Evolutionary conservation across 1,140 invertebrate species (phyloP).

Genomic region (Drosophila nannoptera): DNA sequence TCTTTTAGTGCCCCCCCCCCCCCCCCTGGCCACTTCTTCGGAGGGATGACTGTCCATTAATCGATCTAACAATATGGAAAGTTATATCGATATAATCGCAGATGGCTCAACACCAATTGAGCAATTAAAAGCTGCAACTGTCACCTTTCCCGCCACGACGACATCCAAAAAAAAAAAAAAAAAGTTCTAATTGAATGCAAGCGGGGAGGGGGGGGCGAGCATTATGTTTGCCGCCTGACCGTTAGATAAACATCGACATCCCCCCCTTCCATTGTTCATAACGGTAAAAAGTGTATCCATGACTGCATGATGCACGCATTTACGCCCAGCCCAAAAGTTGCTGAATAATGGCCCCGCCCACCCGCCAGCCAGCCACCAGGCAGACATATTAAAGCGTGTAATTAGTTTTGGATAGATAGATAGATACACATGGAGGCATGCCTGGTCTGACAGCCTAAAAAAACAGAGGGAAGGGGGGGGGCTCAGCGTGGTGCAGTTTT

Average conservation of each 20-base stretch:
- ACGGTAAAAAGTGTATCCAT: conserved; percentile 46
- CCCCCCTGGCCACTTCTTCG: not conserved
- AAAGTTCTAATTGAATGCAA: conserved; percentile 38
- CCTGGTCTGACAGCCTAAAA: too few relatives aligned
- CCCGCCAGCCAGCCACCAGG: conserved; percentile 12
- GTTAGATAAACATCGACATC: conserved; percentile 31
- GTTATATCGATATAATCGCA: conserved; percentile 34
- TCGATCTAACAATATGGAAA: conserved; percentile 46
- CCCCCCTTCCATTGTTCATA: conserved; percentile 20
- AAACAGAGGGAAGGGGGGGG: not conserved
- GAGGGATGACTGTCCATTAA: conserved; percentile 13
- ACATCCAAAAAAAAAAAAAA: conserved; percentile 7
- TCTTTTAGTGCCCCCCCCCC: too few relatives aligned
- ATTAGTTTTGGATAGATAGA: conserved; percentile 47
- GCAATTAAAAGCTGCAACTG: conserved; percentile 40
- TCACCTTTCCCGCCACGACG: conserved; percentile 15
- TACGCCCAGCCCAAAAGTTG: conserved; percentile 36
- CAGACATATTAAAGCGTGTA: conserved; percentile 50
- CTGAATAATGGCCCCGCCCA: conserved; percentile 44
- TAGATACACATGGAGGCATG: conserved; percentile 9
- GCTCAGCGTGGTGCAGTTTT: conserved; percentile 19
- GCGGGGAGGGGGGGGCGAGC: not conserved
- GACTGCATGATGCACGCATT: conserved; percentile 47
- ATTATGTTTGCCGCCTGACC: conserved; percentile 37
- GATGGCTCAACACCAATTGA: conserved; percentile 25